Evolutionary conservation across 2,888 invertebrate genomes (phyloP), one percentile per base, ranked within the genome.

Genomic region (Tryphoninae sp.): DNA sequence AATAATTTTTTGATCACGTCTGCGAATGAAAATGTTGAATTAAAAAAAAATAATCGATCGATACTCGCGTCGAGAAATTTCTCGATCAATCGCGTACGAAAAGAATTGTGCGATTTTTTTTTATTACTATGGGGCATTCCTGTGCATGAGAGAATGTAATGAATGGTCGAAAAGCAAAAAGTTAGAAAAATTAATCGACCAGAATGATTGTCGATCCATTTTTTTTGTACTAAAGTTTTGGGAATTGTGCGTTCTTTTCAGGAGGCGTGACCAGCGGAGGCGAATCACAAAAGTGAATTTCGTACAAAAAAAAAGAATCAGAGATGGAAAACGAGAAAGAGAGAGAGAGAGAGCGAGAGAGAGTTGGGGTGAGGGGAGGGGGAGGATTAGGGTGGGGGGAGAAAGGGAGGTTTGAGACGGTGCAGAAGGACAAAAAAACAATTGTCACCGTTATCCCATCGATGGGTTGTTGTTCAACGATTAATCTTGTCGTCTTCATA

Each of bases 181-280:
- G n/a, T 19, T 55, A 71, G 62, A 51, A 61, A 62, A 78, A 65
- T 55, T 67, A 69, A 53, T 80, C 26, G 26, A 33, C 26, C 26
- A 33, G 26, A 33, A 33, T 33, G 26, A 6, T 33, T 33, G 26
- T 33, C 26, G 26, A 33, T 33, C 4, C 3, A 33, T 33, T 33
- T 33, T 71, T 19, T 65, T 74, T 78, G 53, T 69, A 79, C 80
- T 83, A 78, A 77, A 83, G 64, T 80, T 55, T 75, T 75, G 26
- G 80, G 67, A 80, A 78, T 84, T 80, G 84, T 88, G 83, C 85
- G 85, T 92, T 91, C 85, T 91, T 92, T 92, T 90, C 92, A 92
- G 91, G 90, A 85, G 86, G 87, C 86, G 83, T 88, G 87, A 89
- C 88, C 86, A 89, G 90, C 84, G 89, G 90, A 88, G 90, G 87